Percentiles rank a stretch among this genome's conserved stretches.
Evolutionary conservation across 2,113 vertebrate genomes (phyloP).

Genomic region (Pionites leucogaster): DNA sequence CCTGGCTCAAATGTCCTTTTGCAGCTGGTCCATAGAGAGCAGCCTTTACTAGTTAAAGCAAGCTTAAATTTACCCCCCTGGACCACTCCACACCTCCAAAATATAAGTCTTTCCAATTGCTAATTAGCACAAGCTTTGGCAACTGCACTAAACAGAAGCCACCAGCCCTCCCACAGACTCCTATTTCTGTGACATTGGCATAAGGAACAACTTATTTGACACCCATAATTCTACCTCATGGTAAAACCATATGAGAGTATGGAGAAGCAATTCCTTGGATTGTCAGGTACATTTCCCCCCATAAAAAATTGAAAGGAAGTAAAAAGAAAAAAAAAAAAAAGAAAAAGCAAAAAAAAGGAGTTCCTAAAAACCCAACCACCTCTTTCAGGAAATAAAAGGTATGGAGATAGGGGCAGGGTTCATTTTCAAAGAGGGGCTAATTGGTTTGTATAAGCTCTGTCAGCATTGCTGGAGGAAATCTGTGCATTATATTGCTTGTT

Average conservation of each 20-base stretch:
- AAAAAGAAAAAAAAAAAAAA: not conserved
- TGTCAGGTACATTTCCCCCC: not conserved
- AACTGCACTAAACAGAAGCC: constrained; percentile 29
- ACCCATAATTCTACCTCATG: not conserved
- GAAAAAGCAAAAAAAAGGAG: not conserved
- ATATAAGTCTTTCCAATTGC: not conserved
- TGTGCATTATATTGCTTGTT: not conserved
- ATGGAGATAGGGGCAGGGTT: not conserved
- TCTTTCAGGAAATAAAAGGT: not conserved
- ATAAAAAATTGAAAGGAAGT: not conserved
- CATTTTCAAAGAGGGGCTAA: not conserved
- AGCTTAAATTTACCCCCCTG: not conserved
- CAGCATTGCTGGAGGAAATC: not conserved
- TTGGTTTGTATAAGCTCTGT: not conserved
- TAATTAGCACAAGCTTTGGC: constrained; percentile 43
- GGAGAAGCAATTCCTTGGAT: not conserved
- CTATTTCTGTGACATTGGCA: constrained; percentile 43
- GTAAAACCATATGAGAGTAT: not conserved
- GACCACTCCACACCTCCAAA: not conserved
- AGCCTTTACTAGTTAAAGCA: not conserved
- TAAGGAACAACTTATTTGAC: constrained; percentile 27
- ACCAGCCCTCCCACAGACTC: constrained; percentile 24
- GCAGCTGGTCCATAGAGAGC: not conserved
- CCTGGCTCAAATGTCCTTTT: not conserved
- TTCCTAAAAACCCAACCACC: not conserved